Evolutionary conservation across 2,113 vertebrate genomes (phyloP), one percentile per base, ranked within the genome.

Genomic region (Panthera tigris): DNA sequence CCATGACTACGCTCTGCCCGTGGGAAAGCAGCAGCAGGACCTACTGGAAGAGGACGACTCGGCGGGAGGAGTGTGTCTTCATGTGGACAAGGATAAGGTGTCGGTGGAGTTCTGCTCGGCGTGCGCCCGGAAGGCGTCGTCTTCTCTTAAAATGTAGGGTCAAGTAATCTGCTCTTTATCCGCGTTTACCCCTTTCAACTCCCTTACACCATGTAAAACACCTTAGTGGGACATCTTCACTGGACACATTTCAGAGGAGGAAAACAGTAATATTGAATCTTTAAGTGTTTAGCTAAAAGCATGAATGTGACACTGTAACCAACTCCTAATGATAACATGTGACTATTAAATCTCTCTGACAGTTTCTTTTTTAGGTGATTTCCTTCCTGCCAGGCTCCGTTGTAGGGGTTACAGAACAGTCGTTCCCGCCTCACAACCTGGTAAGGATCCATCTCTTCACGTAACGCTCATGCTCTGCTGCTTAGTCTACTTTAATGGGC

Each of bases 321-420:
- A 97, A 97, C 98, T 99, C 98, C 98, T 97, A 98, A 99, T 98
- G 99, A 99, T 99, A 99, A 98, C 99, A 98, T 98, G 98, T 99
- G 99, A 99, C 99, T 99, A 99, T 99, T 99, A 99, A 99, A 99
- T 99, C 98, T 99, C 99, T 99, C 99, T 99, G 99, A 99, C 99
- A 99, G 99, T 99, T 99, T 99, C 99, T 99, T 99, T 99, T 99
- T 99, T 99, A 99, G 99, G 99, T 99, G 99, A 99, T 99, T 99
- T 99, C 99, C 98, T 98, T 98, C 99, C 99, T 99, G 99, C 99
- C 99, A 99, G 99, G 99, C 99, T 99, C 99, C 99, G 99, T 99
- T 99, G 98, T 99, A 99, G 99, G 99, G 99, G 99, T 99, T 99
- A 99, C 99, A 99, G 99, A 99, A 99, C 99, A 99, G 99, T 99